Evolutionary conservation across 2,888 invertebrate genomes (phyloP).

Genomic region (Orthosia incerta): DNA sequence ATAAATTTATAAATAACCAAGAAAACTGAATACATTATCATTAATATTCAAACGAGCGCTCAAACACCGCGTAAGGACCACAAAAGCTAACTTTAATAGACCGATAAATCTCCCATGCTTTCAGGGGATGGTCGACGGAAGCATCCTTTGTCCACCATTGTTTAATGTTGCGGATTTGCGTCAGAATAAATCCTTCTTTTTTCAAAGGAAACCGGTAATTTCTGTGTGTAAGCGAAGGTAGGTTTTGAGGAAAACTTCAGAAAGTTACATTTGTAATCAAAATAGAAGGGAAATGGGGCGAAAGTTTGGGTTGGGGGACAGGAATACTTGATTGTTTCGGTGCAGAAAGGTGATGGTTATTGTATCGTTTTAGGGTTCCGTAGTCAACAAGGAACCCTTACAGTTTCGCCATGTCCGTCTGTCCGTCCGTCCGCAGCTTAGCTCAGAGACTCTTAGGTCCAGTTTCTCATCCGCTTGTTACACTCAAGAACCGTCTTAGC

Average conservation of each 20-base stretch:
- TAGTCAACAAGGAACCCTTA: no score
- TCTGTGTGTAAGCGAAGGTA: slow-evolving; percentile 19
- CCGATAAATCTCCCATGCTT: slow-evolving; percentile 54
- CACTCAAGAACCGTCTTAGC: no score
- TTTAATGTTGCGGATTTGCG: slow-evolving; percentile 62
- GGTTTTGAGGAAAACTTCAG: slow-evolving; percentile 31
- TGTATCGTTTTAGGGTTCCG: no score
- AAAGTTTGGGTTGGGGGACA: slow-evolving; percentile 16
- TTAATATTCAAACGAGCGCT: slow-evolving; percentile 22
- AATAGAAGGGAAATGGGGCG: slow-evolving; percentile 31
- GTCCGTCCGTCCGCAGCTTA: no score
- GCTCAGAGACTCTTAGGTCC: no score
- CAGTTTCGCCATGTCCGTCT: no score
- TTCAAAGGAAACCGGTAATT: slow-evolving; percentile 44
- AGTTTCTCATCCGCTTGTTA: no score
- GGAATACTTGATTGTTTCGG: slow-evolving; percentile 10
- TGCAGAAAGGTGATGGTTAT: slow-evolving; percentile 4
- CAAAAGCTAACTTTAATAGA: slow-evolving; percentile 48
- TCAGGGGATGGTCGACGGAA: slow-evolving; percentile 44
- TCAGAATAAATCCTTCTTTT: slow-evolving; percentile 51
- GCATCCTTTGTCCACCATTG: slow-evolving; percentile 59
- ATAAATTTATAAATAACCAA: not conserved
- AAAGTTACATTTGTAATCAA: slow-evolving; percentile 45
- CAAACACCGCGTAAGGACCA: slow-evolving; percentile 1
- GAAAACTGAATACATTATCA: slow-evolving; percentile 3